phyloP scores from a whole-genome alignment of 2,888 invertebrate genomes.

The Drosophila neutralis region DNA sequence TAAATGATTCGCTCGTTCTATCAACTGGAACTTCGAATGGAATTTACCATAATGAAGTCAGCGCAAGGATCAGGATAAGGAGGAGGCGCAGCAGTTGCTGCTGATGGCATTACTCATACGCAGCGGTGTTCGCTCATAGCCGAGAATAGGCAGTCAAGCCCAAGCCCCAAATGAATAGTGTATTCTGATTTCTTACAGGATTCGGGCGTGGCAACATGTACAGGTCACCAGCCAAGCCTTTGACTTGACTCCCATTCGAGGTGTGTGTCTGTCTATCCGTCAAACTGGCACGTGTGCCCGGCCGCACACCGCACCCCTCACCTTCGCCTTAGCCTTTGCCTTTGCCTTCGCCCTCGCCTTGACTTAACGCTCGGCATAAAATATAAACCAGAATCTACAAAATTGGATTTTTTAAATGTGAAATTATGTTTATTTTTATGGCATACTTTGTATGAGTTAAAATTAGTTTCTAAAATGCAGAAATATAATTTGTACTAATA shows the following conservation, averaged over 20 bases:
- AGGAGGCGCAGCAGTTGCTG: neutral
- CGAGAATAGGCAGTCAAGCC: constrained; percentile 24
- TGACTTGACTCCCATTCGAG: constrained; percentile 16
- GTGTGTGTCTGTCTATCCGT: constrained; percentile 23
- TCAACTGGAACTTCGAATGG: constrained; percentile 7
- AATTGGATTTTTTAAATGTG: neutral
- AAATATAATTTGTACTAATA: neutral
- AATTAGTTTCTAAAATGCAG: neutral
- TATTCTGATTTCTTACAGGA: constrained; percentile 52
- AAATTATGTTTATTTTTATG: neutral
- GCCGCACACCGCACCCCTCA: constrained; percentile 14
- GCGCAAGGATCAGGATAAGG: constrained; percentile 6
- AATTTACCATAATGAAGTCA: constrained; percentile 46
- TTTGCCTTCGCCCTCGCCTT: constrained; percentile 14
- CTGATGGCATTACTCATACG: constrained; percentile 51
- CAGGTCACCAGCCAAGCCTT: constrained; percentile 38
- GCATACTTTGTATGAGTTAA: neutral
- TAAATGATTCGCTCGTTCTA: constrained; percentile 48
- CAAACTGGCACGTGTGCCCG: constrained; percentile 33
- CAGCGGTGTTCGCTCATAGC: constrained; percentile 34
- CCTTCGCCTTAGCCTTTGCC: constrained; percentile 7
- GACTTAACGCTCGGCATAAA: neutral
- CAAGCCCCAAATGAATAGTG: constrained; percentile 42
- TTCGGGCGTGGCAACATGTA: constrained; percentile 40
- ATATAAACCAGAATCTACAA: neutral